Conservation (phyloP, 2,888 invertebrate species). For the Tipula helvola region DNA sequence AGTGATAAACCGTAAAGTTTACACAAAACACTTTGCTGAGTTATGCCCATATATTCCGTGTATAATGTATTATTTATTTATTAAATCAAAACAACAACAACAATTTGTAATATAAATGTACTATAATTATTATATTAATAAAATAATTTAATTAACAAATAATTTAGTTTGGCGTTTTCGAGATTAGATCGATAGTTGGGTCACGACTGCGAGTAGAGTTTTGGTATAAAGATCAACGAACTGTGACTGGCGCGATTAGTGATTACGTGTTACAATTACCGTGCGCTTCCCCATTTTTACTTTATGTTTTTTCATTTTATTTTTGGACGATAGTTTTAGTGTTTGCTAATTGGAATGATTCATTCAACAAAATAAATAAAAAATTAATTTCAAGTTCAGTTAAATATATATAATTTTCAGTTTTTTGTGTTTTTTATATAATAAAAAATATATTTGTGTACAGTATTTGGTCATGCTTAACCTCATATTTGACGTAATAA, state of each 20-base stretch:
- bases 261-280: no score
- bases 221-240: no score
- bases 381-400: not conserved
- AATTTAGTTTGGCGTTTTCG: not conserved
- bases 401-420: not conserved
- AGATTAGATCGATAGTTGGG: no score
- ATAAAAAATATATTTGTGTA: not conserved
- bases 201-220: no score
- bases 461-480: not conserved
- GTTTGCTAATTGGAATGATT: not conserved
- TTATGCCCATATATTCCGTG: not conserved
- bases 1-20: not conserved
- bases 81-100: not conserved
- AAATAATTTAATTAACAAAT: not conserved
- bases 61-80: not conserved
- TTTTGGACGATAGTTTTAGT: not conserved
- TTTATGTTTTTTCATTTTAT: not conserved
- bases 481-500: not conserved
- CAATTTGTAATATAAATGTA: not conserved
- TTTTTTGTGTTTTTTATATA: not conserved
- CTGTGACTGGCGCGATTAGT: no score
- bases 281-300: not conserved
- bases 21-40: not conserved
- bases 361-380: not conserved
- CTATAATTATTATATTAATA: not conserved